A percentile compares a stretch with the other conserved stretches of the same genome.
Conservation (phyloP, 2,113 vertebrate species). For the Clarias gariepinus region DNA sequence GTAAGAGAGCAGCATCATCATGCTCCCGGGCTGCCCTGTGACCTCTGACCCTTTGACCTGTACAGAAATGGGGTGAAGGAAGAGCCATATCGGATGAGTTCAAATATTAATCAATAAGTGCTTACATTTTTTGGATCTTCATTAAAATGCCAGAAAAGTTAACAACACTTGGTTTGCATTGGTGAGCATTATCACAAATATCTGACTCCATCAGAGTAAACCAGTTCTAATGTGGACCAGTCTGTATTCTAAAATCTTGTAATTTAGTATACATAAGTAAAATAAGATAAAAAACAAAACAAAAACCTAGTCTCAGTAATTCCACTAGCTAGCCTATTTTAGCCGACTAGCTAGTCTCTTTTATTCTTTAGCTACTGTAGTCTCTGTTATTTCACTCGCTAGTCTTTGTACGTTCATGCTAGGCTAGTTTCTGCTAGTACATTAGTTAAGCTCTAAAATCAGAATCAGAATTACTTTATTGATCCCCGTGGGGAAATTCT, state of each 20-base stretch:
- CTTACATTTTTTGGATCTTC: neutral
- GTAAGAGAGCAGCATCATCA: neutral
- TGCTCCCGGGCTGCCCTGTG: neutral
- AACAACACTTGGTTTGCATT: neutral
- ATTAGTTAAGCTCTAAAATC: neutral
- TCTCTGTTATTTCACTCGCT: neutral
- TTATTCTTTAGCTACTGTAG: no score
- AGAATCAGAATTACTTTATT: no score
- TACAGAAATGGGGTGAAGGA: neutral
- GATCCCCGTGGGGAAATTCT: no score
- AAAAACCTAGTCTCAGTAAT: neutral
- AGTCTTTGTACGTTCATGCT: neutral
- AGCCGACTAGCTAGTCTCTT: neutral
- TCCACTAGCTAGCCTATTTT: neutral
- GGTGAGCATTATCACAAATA: neutral
- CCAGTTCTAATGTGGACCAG: no score
- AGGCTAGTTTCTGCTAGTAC: neutral
- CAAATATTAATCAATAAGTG: conserved; percentile 3
- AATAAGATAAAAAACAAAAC: neutral
- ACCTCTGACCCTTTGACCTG: conserved; percentile 26
- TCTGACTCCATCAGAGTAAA: neutral
- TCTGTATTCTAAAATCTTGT: neutral
- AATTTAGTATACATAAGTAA: neutral
- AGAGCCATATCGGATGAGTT: neutral
- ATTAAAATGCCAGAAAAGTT: conserved; percentile 12